Conservation (phyloP, 2,888 invertebrate species). For the Xylophagus ater region DNA sequence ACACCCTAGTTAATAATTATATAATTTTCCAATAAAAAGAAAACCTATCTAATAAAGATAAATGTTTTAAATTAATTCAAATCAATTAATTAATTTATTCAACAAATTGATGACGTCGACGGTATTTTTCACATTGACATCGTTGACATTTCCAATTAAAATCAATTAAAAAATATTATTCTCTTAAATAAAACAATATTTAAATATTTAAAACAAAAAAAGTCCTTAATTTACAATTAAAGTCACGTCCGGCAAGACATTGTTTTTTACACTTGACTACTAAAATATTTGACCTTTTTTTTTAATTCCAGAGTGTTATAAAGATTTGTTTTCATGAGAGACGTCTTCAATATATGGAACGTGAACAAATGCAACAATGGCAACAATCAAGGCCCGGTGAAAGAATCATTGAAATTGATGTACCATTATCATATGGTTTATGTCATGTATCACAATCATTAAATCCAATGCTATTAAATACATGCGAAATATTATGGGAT, state of each 20-base stretch:
- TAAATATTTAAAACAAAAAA: neutral
- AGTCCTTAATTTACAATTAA: too few relatives aligned
- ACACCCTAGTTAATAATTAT: too few relatives aligned
- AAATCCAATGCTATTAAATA: constrained; percentile 56
- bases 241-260: too few relatives aligned
- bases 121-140: neutral
- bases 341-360: constrained; percentile 87
- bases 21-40: too few relatives aligned
- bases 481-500: constrained; percentile 87
- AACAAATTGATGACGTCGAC: constrained; percentile 2
- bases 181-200: neutral
- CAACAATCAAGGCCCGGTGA: constrained; percentile 81
- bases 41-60: too few relatives aligned
- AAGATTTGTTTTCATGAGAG: constrained; percentile 94
- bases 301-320: constrained; percentile 59
- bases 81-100: constrained; percentile 3
- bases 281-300: constrained; percentile 23
- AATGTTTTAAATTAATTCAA: constrained; percentile 8
- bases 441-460: constrained; percentile 67
- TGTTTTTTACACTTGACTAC: constrained; percentile 12
- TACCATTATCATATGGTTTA: constrained; percentile 87
- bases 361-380: constrained; percentile 89
- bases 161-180: neutral
- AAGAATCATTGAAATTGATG: constrained; percentile 83
- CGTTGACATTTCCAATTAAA: constrained; percentile 2